Conservation (phyloP, 2,797 vertebrate genomes). For the Chelon auratus region DNA sequence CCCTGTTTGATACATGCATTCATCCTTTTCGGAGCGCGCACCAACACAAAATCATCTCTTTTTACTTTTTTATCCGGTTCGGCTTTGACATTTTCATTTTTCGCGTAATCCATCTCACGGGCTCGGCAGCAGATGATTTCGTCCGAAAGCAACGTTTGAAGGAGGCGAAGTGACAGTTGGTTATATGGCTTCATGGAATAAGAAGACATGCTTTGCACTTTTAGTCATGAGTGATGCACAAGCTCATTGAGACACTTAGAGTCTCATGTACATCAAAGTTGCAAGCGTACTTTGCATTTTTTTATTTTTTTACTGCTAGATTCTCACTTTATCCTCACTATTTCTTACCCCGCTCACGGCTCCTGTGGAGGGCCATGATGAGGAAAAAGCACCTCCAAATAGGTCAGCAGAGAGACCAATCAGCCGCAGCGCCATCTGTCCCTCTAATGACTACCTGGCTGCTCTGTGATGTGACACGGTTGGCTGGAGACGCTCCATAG, state of each 20-base stretch:
- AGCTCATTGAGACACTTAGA: constrained; percentile 30
- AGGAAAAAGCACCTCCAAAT: constrained; percentile 74
- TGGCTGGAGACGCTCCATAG: constrained; percentile 65
- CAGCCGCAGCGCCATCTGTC: constrained; percentile 81
- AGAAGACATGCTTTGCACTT: constrained; percentile 34
- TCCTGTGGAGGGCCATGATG: constrained; percentile 54
- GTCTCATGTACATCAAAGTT: constrained; percentile 46
- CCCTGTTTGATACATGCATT: constrained; percentile 18
- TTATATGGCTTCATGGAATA: constrained; percentile 23
- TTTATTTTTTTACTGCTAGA: constrained; percentile 13
- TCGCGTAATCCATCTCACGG: constrained; percentile 15
- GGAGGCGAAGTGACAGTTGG: constrained; percentile 13
- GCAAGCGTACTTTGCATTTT: constrained; percentile 45
- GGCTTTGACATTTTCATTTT: constrained; percentile 38
- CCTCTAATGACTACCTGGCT: constrained; percentile 82
- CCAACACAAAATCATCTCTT: constrained; percentile 23
- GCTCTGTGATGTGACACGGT: constrained; percentile 71
- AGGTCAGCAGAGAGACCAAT: constrained; percentile 76
- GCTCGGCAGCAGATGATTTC: constrained; percentile 16
- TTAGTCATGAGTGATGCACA: constrained; percentile 44
- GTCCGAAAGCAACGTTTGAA: constrained; percentile 16
- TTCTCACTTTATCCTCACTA: constrained; percentile 20
- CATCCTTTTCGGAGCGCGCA: not conserved
- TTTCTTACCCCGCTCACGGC: constrained; percentile 41
- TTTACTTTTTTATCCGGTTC: constrained; percentile 27